These are phyloP conservation scores for Pteria penguin DNA, from an alignment of 2,888 invertebrate species.

Conservation along the genomic window DNA sequence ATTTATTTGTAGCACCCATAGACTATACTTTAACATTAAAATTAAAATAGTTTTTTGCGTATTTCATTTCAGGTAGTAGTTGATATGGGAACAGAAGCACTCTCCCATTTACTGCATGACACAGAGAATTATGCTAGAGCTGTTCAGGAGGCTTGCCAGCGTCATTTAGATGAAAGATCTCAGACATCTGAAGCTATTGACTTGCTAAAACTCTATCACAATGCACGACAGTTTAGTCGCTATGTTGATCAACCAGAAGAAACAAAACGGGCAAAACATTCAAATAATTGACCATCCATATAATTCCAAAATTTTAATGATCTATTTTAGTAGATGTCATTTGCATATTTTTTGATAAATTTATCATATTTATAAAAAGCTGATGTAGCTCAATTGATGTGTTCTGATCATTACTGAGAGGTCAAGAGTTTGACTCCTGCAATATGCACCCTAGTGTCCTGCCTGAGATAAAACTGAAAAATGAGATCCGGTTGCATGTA, in stretches of 20 bases:
- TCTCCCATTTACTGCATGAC: slow-evolving; percentile 64
- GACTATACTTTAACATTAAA: too few relatives aligned
- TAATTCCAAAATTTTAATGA: not conserved
- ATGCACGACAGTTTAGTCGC: slow-evolving; percentile 62
- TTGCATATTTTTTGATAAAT: too few relatives aligned
- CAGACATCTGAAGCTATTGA: slow-evolving; percentile 68
- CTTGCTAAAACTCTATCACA: slow-evolving; percentile 69
- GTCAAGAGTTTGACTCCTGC: too few relatives aligned
- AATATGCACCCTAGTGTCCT: too few relatives aligned
- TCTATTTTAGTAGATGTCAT: too few relatives aligned
- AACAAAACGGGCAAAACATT: slow-evolving; percentile 52
- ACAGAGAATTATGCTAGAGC: slow-evolving; percentile 62
- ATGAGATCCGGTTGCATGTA: too few relatives aligned
- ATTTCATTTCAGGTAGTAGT: slow-evolving; percentile 62
- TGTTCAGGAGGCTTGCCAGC: slow-evolving; percentile 73
- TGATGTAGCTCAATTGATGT: too few relatives aligned
- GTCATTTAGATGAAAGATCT: slow-evolving; percentile 69
- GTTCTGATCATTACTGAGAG: too few relatives aligned
- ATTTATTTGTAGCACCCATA: too few relatives aligned
- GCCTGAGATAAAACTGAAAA: too few relatives aligned
- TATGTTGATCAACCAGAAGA: slow-evolving; percentile 57
- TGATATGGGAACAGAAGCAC: slow-evolving; percentile 48
- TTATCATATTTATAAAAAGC: too few relatives aligned
- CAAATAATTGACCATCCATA: slow-evolving; percentile 38
- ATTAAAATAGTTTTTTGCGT: too few relatives aligned